A percentile compares a stretch with the other conserved stretches of the same genome.
phyloP scores from a whole-genome alignment of 2,113 vertebrate genomes.

The Oriolus oriolus region DNA sequence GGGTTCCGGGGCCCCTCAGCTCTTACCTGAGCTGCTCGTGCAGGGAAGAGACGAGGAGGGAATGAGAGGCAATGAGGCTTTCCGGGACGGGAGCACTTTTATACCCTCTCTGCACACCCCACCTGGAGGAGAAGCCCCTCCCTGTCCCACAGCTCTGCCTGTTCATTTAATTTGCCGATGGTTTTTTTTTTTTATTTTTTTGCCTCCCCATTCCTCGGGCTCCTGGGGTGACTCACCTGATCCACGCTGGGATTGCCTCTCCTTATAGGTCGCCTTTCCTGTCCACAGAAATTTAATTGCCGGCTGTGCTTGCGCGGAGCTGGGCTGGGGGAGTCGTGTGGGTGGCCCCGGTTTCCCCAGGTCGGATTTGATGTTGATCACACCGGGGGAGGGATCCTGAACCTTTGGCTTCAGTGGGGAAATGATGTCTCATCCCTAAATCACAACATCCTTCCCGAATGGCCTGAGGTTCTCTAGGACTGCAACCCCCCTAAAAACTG shows the following conservation, averaged over 20 bases:
- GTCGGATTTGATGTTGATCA: background rate
- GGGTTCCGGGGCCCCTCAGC: accelerated
- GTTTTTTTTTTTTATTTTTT: background rate
- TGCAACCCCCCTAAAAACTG: background rate
- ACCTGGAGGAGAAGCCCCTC: background rate
- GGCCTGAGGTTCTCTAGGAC: background rate
- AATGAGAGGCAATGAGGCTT: background rate
- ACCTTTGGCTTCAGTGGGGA: background rate
- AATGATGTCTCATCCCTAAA: background rate
- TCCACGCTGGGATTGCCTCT: background rate
- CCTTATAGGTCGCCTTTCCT: background rate
- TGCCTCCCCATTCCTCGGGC: background rate
- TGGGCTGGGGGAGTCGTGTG: background rate
- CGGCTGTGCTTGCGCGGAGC: background rate
- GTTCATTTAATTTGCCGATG: background rate
- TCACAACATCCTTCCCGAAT: background rate
- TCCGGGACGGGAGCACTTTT: background rate
- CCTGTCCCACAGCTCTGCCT: background rate
- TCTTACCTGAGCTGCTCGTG: background rate
- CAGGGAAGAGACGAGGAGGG: accelerated
- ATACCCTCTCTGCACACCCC: background rate
- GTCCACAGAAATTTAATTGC: slow-evolving; percentile 11
- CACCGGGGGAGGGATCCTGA: background rate
- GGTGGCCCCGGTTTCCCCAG: background rate
- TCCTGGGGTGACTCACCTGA: background rate